phyloP scores from a whole-genome alignment of 2,113 vertebrate species.

The Apus apus region DNA sequence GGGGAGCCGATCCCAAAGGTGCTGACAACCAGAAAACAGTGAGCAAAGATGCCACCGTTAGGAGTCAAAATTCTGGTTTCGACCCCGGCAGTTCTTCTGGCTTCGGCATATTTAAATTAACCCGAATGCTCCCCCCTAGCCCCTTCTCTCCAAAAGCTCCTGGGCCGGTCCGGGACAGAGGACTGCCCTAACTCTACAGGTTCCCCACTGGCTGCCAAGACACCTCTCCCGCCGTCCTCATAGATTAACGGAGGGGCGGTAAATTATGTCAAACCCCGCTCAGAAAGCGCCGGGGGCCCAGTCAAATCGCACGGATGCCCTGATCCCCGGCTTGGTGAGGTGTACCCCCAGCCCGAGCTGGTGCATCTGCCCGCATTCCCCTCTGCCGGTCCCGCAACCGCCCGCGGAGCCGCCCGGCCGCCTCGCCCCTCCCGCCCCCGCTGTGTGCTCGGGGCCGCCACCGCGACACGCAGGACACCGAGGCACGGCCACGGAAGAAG shows the following conservation, averaged over 20 bases:
- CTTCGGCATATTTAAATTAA: neutral
- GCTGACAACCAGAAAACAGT: neutral
- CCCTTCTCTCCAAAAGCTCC: neutral
- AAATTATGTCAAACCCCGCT: rapidly evolving
- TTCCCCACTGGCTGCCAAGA: neutral
- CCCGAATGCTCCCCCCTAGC: neutral
- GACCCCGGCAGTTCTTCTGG: neutral
- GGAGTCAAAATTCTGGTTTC: neutral
- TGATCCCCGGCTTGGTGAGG: no score
- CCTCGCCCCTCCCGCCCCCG: neutral
- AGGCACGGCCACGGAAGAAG: neutral
- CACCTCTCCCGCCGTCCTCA: neutral
- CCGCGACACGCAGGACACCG: neutral
- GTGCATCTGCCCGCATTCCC: neutral
- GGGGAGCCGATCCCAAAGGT: neutral
- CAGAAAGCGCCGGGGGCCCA: neutral
- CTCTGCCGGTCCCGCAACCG: neutral
- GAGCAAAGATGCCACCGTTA: neutral
- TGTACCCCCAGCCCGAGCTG: neutral
- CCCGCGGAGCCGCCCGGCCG: neutral
- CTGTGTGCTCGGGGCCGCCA: neutral
- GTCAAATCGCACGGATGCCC: neutral
- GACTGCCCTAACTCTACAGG: neutral
- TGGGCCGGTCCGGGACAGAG: no score
- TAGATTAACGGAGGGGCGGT: neutral